Evolutionary conservation across 2,888 invertebrate species (phyloP).

Genomic region (Helleia helle): DNA sequence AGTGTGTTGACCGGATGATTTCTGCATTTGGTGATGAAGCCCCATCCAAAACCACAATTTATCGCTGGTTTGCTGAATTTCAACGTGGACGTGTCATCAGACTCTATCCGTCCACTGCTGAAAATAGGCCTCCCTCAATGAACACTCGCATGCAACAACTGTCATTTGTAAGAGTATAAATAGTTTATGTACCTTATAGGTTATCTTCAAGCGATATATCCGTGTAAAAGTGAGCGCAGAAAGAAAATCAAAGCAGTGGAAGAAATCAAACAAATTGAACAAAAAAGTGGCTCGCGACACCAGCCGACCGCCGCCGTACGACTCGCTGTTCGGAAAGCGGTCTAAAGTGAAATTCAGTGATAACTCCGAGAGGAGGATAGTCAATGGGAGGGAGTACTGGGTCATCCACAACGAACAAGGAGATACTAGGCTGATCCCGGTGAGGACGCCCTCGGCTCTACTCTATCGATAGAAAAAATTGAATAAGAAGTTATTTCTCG

Average conservation of each 20-base stretch:
- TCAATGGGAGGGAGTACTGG: constrained; percentile 86
- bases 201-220: constrained; percentile 39
- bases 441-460: constrained; percentile 83
- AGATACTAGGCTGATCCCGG: constrained; percentile 79
- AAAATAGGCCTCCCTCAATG: too few species aligned
- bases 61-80: too few species aligned
- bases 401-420: constrained; percentile 76
- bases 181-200: constrained; percentile 37
- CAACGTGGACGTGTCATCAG: too few species aligned
- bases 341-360: constrained; percentile 33
- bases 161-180: too few species aligned
- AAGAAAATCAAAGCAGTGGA: constrained; percentile 18
- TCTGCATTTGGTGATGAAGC: too few species aligned
- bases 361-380: constrained; percentile 64
- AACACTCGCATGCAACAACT: too few species aligned
- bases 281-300: constrained; percentile 28
- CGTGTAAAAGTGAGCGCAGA: constrained; percentile 20
- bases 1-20: too few species aligned
- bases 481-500: too few species aligned
- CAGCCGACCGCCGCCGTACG: constrained; percentile 78
- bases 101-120: too few species aligned
- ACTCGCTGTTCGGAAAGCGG: constrained; percentile 66
- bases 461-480: constrained; percentile 70
- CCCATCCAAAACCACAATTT: too few species aligned
- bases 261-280: constrained; percentile 8